Base-by-base conservation (phyloP, 1,140 invertebrate species). In the Tetramorium alpestre region DNA sequence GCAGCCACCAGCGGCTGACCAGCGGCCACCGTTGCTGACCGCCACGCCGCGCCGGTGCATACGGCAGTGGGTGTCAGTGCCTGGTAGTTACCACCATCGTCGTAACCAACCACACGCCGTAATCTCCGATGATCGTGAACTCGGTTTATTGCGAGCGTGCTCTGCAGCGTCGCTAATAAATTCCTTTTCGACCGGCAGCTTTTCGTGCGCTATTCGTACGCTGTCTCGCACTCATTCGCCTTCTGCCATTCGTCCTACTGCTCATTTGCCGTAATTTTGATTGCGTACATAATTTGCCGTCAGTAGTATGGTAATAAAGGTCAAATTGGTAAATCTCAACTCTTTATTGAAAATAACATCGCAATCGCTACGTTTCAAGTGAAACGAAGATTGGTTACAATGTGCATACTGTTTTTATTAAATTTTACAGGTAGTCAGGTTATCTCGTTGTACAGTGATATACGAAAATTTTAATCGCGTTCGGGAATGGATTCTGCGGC, bases 61-160 rank as follows among this genome's bases (percentile, higher is more conserved):
- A 49, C 13, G 58, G 54, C 58, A 67, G 70, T 67, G 70, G 70
- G 76, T 93, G 93, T 94, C 90, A 92, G 89, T 91, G 88, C 92
- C 78, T 80, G 92, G 90, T 93, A 93, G 94, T 94, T 91, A 92
- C 93, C 91, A 93, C 92, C 90, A 93, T 93, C 87, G 92, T 91
- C 93, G 92, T 94, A 94, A 94, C 93, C 93, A 93, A 92, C 92
- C 92, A 91, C 93, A 89, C 91, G 92, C 92, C 92, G 92, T 94
- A 93, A 93, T 91, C 82, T 94, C 91, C 88, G 91, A 88, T 92
- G 92, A 94, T 93, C 65, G 41, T 69, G 38, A 67, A 93, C 90
- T 92, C 93, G 93, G 91, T 95, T 95, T 95, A 95, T 95, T 93
- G 94, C 93, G 91, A 94, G 93, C 93, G 93, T 93, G 93, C 92